Base-by-base conservation (phyloP, 2,888 invertebrate species). In the Dicroscelio sp. region DNA sequence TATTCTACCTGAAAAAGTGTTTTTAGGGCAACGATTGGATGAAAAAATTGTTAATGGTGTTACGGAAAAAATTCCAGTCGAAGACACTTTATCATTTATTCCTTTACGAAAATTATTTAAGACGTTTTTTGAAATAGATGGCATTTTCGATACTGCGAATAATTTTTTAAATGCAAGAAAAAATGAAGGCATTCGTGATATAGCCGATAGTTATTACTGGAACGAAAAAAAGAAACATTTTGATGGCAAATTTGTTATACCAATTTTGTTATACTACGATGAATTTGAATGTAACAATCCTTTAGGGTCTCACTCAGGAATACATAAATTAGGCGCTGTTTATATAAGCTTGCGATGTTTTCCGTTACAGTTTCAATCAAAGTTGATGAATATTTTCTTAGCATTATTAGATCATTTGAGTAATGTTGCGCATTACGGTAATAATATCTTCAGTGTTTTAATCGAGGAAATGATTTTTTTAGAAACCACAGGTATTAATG, bases 381-480 rank as follows among this genome's bases (percentile, higher is more conserved):
- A 27, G 31, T 27, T 65, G 1, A 20, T 0, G 12, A 63, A 79
- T 23, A 79, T 79, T 31, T 65, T 79, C 38, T 65, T 48, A 48
- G 65, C 79, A 5, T 6, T 79, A 17, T 27, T 79, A 17, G 65
- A 65, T 10, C 65, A 65, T n/a, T 23, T 27, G n/a, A 2, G 31
- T 30, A 31, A 73, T 31, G n/a, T n/a, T 31, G 33, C n/a, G 10
- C 17, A 12, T 2, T 25, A 48, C 20, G 43, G 23, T n/a, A 73
- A 52, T 52, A 5, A 2, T 6, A 52, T 48, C 31, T 73, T 52
- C 52, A 25, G 48, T 52, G 35, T 17, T 31, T 31, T 80, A 31
- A 27, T 80, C 31, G 48, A 80, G 14, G 80, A 80, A 25, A 33
- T 80, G 10, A 67, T 80, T 23, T 80, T 80, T 31, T 55, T 80